These are phyloP conservation scores for Zophobas atratus DNA, from an alignment of 1,140 invertebrate genomes.

Conservation along the genomic window DNA sequence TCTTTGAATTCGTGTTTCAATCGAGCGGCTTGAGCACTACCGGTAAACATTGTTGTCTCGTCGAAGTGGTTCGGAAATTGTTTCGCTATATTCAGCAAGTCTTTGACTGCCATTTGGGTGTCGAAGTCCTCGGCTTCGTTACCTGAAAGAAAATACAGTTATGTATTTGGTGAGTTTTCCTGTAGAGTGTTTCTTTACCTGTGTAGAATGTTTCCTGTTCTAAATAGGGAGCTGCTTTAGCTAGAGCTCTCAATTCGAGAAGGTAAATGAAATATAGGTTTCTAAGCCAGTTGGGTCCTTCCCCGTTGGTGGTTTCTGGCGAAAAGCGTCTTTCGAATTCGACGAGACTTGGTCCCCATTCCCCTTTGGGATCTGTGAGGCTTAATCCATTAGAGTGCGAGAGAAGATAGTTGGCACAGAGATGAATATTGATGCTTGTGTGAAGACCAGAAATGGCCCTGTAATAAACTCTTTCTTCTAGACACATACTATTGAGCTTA, in stretches of 20 bases:
- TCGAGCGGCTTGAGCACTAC: slow-evolving; percentile 78
- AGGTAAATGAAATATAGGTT: slow-evolving; percentile 99
- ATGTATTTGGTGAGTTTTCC: neutral
- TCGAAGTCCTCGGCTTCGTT: slow-evolving; percentile 90
- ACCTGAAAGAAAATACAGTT: slow-evolving; percentile 51
- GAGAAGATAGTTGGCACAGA: slow-evolving; percentile 91
- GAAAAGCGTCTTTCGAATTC: slow-evolving; percentile 94
- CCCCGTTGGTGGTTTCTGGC: slow-evolving; percentile 86
- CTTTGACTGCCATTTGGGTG: slow-evolving; percentile 86
- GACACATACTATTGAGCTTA: slow-evolving; percentile 82
- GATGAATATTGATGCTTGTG: slow-evolving; percentile 97
- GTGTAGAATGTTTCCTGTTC: slow-evolving; percentile 93
- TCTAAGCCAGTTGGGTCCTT: slow-evolving; percentile 94
- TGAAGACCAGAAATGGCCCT: slow-evolving; percentile 97
- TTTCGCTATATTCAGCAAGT: slow-evolving; percentile 78
- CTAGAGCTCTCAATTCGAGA: slow-evolving; percentile 92
- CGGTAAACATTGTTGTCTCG: slow-evolving; percentile 95
- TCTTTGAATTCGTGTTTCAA: slow-evolving; percentile 95
- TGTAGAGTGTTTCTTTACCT: slow-evolving; percentile 69
- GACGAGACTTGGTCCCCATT: slow-evolving; percentile 89
- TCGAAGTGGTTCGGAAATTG: slow-evolving; percentile 95
- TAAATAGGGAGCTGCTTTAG: slow-evolving; percentile 95
- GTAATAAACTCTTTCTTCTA: slow-evolving; percentile 98
- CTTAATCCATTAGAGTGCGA: slow-evolving; percentile 68
- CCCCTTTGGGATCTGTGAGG: slow-evolving; percentile 54